Evolutionary conservation across 2,888 invertebrate species (phyloP), one percentile per base, ranked within the genome.

Genomic region (Cinara cedri): DNA sequence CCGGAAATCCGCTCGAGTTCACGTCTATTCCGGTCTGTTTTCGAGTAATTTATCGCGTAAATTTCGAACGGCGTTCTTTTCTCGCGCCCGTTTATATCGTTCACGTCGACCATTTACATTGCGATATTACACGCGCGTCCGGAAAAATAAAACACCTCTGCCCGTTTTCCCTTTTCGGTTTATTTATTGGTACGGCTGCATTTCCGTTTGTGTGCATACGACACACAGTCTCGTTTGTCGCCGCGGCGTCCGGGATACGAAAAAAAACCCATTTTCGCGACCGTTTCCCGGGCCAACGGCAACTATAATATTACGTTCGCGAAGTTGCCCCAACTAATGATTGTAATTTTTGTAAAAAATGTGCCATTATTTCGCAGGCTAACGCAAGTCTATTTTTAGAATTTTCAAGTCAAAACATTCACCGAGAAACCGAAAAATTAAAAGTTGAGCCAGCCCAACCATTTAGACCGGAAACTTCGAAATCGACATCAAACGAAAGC

Each of bases 181-280:
- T n/a, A n/a, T n/a, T n/a, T n/a, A n/a, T n/a, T n/a, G 19, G 8
- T 8, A 26, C 8, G 24, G 24, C 46, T 13, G 49, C 49, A 46
- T 60, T 16, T 10, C 19, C 9, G 2, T 24, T 13, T 24, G 24
- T 11, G 11, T 34, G 34, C 14, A 42, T 44, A 55, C 54, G 55
- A 55, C 75, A 66, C 55, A n/a, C n/a, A n/a, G n/a, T n/a, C n/a
- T 75, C 75, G 55, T 75, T 66, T 66, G 66, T 66, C 66, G 55
- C 10, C 62, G n/a, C n/a, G 42, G 10, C 21, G 14, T 49, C 13
- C 44, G 54, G 16, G 3, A 21, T 13, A 3, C 13, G 34, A 49
- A 65, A n/a, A 51, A 44, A 55, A 65, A 65, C 21, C 21, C n/a
- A 19, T 46, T 49, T 72, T 49, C 11, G 21, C 42, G 21, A 21